These are phyloP conservation scores for Odobenus rosmarus DNA, from an alignment of 2,113 vertebrate genomes.

Conservation along the genomic window DNA sequence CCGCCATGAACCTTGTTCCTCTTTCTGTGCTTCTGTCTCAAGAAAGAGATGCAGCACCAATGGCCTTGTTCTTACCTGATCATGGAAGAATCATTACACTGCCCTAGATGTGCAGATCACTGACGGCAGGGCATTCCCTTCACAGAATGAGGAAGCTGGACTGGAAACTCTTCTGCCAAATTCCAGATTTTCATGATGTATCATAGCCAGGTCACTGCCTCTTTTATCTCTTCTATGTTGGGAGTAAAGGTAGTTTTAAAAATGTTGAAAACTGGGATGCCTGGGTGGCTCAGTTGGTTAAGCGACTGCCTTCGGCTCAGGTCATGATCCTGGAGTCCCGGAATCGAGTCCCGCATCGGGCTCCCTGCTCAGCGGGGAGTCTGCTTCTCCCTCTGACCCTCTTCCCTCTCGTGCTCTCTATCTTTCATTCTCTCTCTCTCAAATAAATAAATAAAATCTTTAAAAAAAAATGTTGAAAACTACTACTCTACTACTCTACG, in stretches of 20 bases:
- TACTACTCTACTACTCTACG: too few species aligned
- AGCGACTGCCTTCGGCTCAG: too few species aligned
- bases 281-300: too few species aligned
- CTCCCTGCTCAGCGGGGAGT: too few species aligned
- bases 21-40: rapidly evolving
- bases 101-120: rapidly evolving
- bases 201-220: rapidly evolving
- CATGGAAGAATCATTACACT: rapidly evolving
- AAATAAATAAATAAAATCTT: too few species aligned
- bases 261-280: not conserved
- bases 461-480: not conserved
- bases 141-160: not conserved
- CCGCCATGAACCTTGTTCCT: too few species aligned
- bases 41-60: rapidly evolving
- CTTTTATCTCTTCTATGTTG: not conserved
- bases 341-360: too few species aligned
- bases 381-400: too few species aligned
- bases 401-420: too few species aligned
- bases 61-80: rapidly evolving
- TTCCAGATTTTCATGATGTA: not conserved
- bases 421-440: too few species aligned
- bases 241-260: not conserved
- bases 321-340: too few species aligned
- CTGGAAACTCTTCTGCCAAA: not conserved
- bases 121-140: rapidly evolving